A percentile compares a stretch with the other conserved stretches of the same genome.
Conservation (phyloP, 2,113 vertebrate species). For the Apteryx owenii region DNA sequence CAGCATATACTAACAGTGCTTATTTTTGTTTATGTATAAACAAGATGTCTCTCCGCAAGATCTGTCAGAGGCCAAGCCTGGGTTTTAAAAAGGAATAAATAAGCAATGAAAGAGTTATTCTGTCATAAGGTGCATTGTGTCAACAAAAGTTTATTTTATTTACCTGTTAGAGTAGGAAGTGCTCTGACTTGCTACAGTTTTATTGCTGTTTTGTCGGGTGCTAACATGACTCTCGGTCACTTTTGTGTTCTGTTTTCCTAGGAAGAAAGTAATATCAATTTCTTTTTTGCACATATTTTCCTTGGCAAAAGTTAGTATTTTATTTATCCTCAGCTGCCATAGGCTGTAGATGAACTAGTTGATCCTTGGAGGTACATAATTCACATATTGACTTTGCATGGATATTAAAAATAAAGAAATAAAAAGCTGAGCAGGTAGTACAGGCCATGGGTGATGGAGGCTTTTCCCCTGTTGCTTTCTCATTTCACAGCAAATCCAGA, state of each 20-base stretch:
- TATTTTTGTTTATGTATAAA: conserved; percentile 25
- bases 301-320: neutral
- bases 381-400: neutral
- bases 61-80: conserved; percentile 29
- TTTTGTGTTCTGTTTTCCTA: neutral
- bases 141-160: conserved; percentile 30
- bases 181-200: conserved; percentile 1
- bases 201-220: neutral
- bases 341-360: neutral
- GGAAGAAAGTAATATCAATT: neutral
- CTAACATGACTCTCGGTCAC: neutral
- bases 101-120: conserved; percentile 16
- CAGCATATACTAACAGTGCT: neutral
- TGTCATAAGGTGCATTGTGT: conserved; percentile 46
- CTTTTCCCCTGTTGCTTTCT: neutral
- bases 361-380: neutral
- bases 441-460: neutral
- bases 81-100: conserved; percentile 18
- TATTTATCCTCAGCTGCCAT: conserved; percentile 1
- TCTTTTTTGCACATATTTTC: neutral
- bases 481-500: neutral
- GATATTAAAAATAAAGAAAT: neutral
- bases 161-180: conserved; percentile 14
- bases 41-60: neutral
- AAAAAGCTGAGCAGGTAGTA: neutral